Evolutionary conservation across 2,113 vertebrate genomes (phyloP).

Genomic region (Orientallactaga bullata): DNA sequence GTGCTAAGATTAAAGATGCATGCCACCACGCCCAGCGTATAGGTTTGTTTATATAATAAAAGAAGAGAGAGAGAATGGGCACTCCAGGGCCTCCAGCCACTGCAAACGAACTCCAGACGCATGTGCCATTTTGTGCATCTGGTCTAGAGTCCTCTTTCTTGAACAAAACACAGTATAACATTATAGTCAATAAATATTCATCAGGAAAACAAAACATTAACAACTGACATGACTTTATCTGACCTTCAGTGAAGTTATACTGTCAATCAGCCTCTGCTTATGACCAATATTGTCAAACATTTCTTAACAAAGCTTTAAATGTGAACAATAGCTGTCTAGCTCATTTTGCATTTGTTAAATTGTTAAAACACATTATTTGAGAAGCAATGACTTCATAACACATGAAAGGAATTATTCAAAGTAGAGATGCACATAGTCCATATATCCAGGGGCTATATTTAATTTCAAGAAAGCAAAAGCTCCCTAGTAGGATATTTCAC

Average conservation of each 20-base stretch:
- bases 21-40: too few relatives aligned
- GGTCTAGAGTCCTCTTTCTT: not conserved
- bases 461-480: not conserved
- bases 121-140: too few relatives aligned
- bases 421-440: not conserved
- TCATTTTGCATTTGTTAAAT: slow-evolving; percentile 52
- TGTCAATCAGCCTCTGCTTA: not conserved
- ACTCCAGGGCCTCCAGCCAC: too few relatives aligned
- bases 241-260: not conserved
- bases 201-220: slow-evolving; percentile 36
- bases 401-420: slow-evolving; percentile 30
- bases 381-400: slow-evolving; percentile 24
- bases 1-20: too few relatives aligned
- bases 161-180: slow-evolving; percentile 22
- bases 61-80: too few relatives aligned
- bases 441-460: not conserved
- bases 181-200: slow-evolving; percentile 26
- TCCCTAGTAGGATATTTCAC: slow-evolving; percentile 41
- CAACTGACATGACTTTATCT: not conserved
- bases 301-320: slow-evolving; percentile 51
- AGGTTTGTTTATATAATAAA: too few relatives aligned
- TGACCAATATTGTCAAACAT: not conserved
- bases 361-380: slow-evolving; percentile 30
- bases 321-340: not conserved
- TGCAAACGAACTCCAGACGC: too few relatives aligned